A percentile compares a stretch with the other conserved stretches of the same genome.
Conservation (phyloP, 2,797 vertebrate genomes). For the Hydrophis major region DNA sequence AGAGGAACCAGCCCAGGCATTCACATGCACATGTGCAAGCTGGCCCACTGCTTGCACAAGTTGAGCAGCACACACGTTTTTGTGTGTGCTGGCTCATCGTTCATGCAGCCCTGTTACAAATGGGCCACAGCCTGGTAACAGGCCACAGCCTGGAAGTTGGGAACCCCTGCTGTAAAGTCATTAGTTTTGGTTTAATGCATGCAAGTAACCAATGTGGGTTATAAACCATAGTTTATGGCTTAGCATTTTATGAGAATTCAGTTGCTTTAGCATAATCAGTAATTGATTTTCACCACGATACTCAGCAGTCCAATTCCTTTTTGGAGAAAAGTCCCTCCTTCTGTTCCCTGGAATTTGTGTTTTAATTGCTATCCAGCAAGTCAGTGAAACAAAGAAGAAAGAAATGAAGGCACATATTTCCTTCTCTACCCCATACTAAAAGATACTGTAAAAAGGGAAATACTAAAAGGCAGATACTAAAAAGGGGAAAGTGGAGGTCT, state of each 20-base stretch:
- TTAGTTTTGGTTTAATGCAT: background rate
- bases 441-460: background rate
- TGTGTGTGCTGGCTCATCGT: background rate
- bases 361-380: background rate
- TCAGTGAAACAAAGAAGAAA: background rate
- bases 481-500: background rate
- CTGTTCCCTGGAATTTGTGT: background rate
- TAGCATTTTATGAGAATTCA: background rate
- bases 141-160: background rate
- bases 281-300: background rate
- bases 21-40: background rate
- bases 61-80: background rate
- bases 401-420: background rate
- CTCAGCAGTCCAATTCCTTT: background rate
- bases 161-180: background rate
- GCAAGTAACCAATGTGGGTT: background rate
- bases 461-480: background rate
- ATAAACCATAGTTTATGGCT: background rate
- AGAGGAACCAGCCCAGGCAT: background rate
- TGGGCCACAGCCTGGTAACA: background rate
- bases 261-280: background rate
- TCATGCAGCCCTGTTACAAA: background rate
- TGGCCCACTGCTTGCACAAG: background rate
- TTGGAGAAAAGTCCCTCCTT: background rate
- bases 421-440: background rate